These are phyloP conservation scores for Diachasma alloeum DNA, from an alignment of 1,140 invertebrate species.

Conservation along the genomic window DNA sequence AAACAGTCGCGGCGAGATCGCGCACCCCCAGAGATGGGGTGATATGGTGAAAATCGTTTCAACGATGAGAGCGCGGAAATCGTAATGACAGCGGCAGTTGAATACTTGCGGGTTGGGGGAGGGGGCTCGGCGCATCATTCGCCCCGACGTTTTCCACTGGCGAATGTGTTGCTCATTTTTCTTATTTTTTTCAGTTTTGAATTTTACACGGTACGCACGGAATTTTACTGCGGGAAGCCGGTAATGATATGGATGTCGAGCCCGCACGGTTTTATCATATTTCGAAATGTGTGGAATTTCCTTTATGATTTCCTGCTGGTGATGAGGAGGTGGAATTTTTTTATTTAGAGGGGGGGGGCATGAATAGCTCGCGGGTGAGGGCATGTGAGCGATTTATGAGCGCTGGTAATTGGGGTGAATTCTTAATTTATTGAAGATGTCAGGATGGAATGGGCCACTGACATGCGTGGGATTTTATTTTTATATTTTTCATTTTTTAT, in stretches of 20 bases:
- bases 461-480: too few relatives aligned
- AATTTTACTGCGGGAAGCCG: not conserved
- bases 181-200: not conserved
- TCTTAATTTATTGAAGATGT: too few relatives aligned
- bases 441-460: too few relatives aligned
- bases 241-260: not conserved
- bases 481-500: too few relatives aligned
- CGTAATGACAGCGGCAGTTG: not conserved
- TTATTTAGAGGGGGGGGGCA: too few relatives aligned
- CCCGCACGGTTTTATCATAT: too few relatives aligned
- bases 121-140: not conserved
- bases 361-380: too few relatives aligned
- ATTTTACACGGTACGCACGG: not conserved
- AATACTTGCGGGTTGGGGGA: not conserved
- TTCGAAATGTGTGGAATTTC: too few relatives aligned
- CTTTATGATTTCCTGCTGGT: not conserved
- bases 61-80: conserved; percentile 9
- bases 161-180: not conserved
- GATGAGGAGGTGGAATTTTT: not conserved
- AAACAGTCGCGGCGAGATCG: not conserved
- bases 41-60: not conserved
- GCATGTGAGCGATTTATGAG: too few relatives aligned
- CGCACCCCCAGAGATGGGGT: conserved; percentile 1
- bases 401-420: too few relatives aligned
- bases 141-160: not conserved